Evolutionary conservation across 2,113 vertebrate genomes (phyloP), one percentile per base, ranked within the genome.

Genomic region (Trematomus loennbergii): DNA sequence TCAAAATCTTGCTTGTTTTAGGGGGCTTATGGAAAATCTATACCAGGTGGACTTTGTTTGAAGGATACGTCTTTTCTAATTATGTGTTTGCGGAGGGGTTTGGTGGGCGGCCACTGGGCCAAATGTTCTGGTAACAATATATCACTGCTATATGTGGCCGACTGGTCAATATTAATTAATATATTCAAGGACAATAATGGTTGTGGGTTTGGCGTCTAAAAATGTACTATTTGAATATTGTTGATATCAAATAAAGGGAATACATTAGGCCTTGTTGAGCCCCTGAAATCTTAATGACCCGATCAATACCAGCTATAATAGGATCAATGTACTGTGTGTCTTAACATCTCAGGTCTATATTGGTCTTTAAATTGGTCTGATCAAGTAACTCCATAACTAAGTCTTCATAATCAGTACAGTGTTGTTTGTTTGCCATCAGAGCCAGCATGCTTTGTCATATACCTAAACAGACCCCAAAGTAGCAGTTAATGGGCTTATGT

Each of bases 41-140:
- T 86, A 89, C 74, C 92, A 94, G 91, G 92, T 93, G 92, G 83
- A 83, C 77, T 79, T 25, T 91, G 81, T 91, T 92, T 90, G 83
- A 87, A 89, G 61, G 83, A 89, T 79, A 87, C 85, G 90, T 95
- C 82, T 74, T 89, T 78, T 89, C 78, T 93, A 88, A 92, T 93
- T 85, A 89, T 91, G 60, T 87, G 70, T 90, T 83, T 90, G 84
- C 72, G 29, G 45, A 81, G 75, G 79, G 85, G 81, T 91, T 85
- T 58, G 58, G 86, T 65, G 75, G 72, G 78, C 79, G 81, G 83
- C 40, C 33, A 40, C 49, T 61, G 53, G 71, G 70, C 79, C 72
- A 84, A 87, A 83, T 80, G 82, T 76, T 90, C 70, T 43, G 17
- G 65, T 75, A 74, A 52, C 62, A 72, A 66, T 22, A 4, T 52